Base-by-base conservation (phyloP, 2,888 invertebrate genomes). In the Cantharis lateralis region DNA sequence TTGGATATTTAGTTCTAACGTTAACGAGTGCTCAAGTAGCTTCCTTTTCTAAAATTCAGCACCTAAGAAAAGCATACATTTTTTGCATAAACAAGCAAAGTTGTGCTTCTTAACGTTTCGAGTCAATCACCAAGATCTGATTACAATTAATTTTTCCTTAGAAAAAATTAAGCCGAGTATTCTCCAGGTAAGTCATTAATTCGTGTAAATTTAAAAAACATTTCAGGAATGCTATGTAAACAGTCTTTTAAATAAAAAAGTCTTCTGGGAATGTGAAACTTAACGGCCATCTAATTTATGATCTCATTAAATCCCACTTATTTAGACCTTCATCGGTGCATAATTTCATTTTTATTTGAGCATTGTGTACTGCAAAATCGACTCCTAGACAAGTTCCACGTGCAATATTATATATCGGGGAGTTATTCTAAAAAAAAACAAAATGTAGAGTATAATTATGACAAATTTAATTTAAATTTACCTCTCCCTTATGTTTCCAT, bases 391-490 rank as follows among this genome's bases (percentile, higher is more conserved):
- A 97, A 81, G 95, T 95, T 0, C 97, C 97, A 7, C 94, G 93
- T 15, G 96, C 96, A 83, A 95, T 91, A 85, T 96, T 97, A 87
- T 96, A 97, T 66, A 97, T 91, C 0, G 96, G 94, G 78, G 93
- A 93, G 71, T 91, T 91, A 72, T 90, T 91, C 94, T 94, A 85
- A 68, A 90, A 90, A 79, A 20, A 20, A 18, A 18, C 2, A 3
- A 18, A 18, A 18, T 20, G 20, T 20, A 20, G 1, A 20, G 5
- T 7, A 24, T 24, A 7, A 24, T 24, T 24, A 24, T 7, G 7
- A 7, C 20, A 24, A 24, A 7, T n/a, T n/a, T n/a, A n/a, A n/a
- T n/a, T n/a, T 26, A 61, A 26, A 69, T 32, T 61, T 88, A 95
- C 95, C 82, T 92, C 89, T 79, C 92, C 92, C 80, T 93, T 93